Evolutionary conservation across 2,113 vertebrate species (phyloP).

Genomic region (Anoura caudifer): DNA sequence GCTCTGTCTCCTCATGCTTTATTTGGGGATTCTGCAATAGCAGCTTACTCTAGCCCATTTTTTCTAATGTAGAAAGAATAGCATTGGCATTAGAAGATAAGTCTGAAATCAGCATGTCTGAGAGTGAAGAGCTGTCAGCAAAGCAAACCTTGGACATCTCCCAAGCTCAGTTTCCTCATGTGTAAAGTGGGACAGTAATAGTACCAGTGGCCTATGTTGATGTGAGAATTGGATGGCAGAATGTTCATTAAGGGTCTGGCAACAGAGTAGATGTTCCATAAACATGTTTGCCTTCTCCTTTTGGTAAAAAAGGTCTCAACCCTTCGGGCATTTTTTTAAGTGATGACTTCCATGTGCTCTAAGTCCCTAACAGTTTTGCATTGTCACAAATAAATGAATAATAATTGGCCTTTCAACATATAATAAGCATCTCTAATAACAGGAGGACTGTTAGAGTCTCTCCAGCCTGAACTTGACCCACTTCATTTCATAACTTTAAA

Average conservation of each 20-base stretch:
- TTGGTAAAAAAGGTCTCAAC: not conserved
- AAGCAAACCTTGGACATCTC: not conserved
- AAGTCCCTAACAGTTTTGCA: no score
- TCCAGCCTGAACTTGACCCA: not conserved
- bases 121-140: not conserved
- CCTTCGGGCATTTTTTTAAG: not conserved
- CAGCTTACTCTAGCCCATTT: not conserved
- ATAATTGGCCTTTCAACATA: not conserved
- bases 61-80: not conserved
- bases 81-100: not conserved
- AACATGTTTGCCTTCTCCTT: rapidly evolving
- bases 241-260: rapidly evolving
- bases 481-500: not conserved
- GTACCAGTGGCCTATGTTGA: not conserved
- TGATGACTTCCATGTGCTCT: not conserved
- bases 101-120: not conserved
- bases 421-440: not conserved
- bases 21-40: not conserved
- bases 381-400: not conserved
- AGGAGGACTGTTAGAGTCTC: no score
- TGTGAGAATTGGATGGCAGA: not conserved
- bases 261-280: not conserved
- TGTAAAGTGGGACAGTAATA: not conserved
- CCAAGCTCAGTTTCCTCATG: no score
- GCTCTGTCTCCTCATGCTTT: not conserved